Base-by-base conservation (phyloP, 2,797 vertebrate genomes). In the Notolepis coatsorum region DNA sequence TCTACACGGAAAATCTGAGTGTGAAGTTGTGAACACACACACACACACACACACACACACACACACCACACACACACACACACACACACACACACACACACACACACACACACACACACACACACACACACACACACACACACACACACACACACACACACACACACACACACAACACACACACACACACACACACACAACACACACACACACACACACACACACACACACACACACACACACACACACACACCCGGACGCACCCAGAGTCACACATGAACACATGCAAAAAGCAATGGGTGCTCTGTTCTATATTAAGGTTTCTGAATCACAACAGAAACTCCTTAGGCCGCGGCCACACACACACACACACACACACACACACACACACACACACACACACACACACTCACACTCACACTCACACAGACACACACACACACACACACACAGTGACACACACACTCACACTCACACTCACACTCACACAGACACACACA, bases 321-420 rank as follows among this genome's bases (percentile, higher is more conserved):
- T 53, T 46, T 80, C 73, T 80, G 78, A 79, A 76, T 82, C 78
- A 88, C 73, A 82, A 65, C 67, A 71, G 85, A 81, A 77, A 72
- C 86, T 78, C 64, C 65, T 30, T 25, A 18, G 5, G 53, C 72
- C 68, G n/a, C 72, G 58, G 46, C 47, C 33, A 65, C 47, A 75
- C 63, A 30, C 71, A 63, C 53, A 65, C 49, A 35, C 30, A 55
- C 52, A 8, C 21, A 25, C 54, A 48, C 65, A 50, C 45, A 47
- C 45, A 57, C 61, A 56, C 28, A 28, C 56, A 45, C 53, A 39
- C 56, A 37, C 10, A 38, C 39, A 65, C 49, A 39, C 2, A 35
- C 55, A n/a, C 74, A 76, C 56, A 75, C 15, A 42, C 42, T 1
- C 20, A 25, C 37, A 47, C 0, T 10, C 55, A 54, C 46, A 42